phyloP scores from a whole-genome alignment of 2,888 invertebrate species.

The Tenodera sinensis region DNA sequence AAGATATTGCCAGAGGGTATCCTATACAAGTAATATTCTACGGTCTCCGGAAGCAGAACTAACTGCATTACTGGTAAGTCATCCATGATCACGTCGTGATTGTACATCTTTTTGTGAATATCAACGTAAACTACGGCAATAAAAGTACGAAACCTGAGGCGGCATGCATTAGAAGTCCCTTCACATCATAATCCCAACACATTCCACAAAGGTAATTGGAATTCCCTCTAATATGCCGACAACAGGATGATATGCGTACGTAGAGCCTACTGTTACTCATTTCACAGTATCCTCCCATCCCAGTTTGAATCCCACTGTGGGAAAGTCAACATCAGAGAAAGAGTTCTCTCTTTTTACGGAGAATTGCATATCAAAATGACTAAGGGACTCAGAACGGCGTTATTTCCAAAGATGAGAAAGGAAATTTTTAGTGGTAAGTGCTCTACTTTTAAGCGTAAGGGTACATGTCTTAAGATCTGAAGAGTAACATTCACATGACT shows the following conservation, averaged over 20 bases:
- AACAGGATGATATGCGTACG: not conserved
- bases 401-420: too few relatives aligned
- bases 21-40: not conserved
- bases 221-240: not conserved
- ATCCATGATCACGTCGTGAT: not conserved
- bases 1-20: not conserved
- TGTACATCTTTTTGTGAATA: not conserved
- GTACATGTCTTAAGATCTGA: too few relatives aligned
- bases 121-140: not conserved
- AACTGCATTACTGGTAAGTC: not conserved
- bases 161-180: not conserved
- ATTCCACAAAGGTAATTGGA: not conserved
- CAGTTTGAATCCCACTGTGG: not conserved
- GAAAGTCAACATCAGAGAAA: not conserved
- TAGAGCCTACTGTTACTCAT: not conserved
- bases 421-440: too few relatives aligned
- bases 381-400: too few relatives aligned
- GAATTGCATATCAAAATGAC: too few relatives aligned
- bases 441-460: too few relatives aligned
- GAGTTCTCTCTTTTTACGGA: not conserved
- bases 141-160: not conserved
- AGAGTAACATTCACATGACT: too few relatives aligned
- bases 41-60: not conserved
- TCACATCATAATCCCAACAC: not conserved
- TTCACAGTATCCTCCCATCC: not conserved